Evolutionary conservation across 1,140 invertebrate genomes (phyloP), one percentile per base, ranked within the genome.

Genomic region (Oryctes rhinoceros): DNA sequence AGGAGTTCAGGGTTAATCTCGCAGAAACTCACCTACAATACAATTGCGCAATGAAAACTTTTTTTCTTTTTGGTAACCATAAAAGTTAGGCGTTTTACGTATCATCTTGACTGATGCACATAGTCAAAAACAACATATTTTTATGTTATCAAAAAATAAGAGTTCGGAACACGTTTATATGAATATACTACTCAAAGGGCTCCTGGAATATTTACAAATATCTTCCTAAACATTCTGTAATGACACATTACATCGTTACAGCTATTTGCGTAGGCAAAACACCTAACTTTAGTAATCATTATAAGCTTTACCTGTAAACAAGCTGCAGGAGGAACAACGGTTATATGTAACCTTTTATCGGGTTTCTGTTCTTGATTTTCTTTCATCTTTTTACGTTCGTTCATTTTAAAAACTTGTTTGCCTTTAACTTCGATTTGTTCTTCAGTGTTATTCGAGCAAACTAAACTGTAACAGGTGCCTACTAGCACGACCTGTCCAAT

Each of bases 1-100:
- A 95, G 87, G 84, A 95, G 90, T 78, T 93, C 91, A 1, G 89
- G 86, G 76, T 90, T 91, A n/a, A 94, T 90, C 85, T 94, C 91
- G 24, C 90, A 90, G 84, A 96, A 95, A 4, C 90, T 90, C 15
- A 93, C 89, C 92, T 93, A 85, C 39, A 44, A 44, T 44, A 0
- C 39, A 44, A 44, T 30, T 30, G 24, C 2, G 24, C 24, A 30
- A 30, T 30, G 24, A 30, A 30, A 30, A 30, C 24, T 30, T 30
- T 30, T 30, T 30, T 30, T 30, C 24, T 30, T 30, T 30, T 30
- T 30, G 24, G 24, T 30, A 30, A 30, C 24, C 24, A 30, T 30
- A 30, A 30, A 30, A 30, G 24, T 30, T 30, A 30, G 24, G 24
- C 24, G 24, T 30, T 30, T 30, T 30, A 30, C 24, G 24, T 30